Evolutionary conservation across 1,140 invertebrate species (phyloP).

Genomic region (Cydia splendana): DNA sequence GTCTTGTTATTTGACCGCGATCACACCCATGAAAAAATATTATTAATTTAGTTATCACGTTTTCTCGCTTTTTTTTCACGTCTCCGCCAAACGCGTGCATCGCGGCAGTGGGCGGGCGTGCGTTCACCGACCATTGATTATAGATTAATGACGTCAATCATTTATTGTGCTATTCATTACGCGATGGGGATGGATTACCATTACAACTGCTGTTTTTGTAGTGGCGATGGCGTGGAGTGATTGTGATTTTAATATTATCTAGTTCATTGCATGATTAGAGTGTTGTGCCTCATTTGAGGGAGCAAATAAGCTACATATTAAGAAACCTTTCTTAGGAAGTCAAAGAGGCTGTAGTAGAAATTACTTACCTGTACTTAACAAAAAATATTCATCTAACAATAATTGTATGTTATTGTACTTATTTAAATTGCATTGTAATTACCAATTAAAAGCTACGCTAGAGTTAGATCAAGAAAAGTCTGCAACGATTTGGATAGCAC

Average conservation of each 20-base stretch:
- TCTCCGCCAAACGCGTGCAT: conserved; percentile 11
- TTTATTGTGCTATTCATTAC: conserved; percentile 46
- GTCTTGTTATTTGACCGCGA: too few relatives aligned
- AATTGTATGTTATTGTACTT: too few relatives aligned
- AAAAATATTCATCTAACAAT: too few relatives aligned
- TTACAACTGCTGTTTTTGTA: conserved; percentile 38
- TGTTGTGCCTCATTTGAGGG: too few relatives aligned
- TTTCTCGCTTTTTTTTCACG: neutral
- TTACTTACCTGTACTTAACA: too few relatives aligned
- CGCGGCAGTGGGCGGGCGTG: conserved; percentile 49
- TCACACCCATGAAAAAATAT: neutral
- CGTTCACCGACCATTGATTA: conserved; percentile 56
- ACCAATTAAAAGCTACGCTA: too few relatives aligned
- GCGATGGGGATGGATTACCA: conserved; percentile 51
- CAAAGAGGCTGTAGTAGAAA: too few relatives aligned
- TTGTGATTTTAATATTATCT: neutral
- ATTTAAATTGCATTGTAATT: too few relatives aligned
- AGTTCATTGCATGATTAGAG: neutral
- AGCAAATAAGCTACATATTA: too few relatives aligned
- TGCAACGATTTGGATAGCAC: too few relatives aligned
- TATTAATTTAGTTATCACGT: neutral
- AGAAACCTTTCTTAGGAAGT: too few relatives aligned
- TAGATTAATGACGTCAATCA: conserved; percentile 55
- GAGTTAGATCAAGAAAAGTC: too few relatives aligned
- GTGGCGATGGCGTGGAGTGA: neutral